A percentile compares a stretch with the other conserved stretches of the same genome.
Evolutionary conservation across 30 jellyfish, hydroid and myxozoan genomes (phyloP).

Genomic region (Aurelia aurita): DNA sequence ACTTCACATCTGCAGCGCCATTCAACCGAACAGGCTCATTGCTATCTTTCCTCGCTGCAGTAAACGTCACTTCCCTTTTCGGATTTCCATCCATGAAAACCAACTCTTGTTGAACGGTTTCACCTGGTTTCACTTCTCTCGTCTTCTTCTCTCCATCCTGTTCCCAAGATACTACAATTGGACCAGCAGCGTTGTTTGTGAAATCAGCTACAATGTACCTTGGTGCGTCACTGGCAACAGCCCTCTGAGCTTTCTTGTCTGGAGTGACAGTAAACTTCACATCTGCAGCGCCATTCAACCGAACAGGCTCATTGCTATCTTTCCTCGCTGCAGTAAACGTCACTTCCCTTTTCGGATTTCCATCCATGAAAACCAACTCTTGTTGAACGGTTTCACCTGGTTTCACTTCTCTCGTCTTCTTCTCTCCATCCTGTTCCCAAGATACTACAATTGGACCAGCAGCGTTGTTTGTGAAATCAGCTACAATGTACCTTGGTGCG

Average conservation of each 20-base stretch:
- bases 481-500: too few relatives aligned
- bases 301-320: slow-evolving; percentile 13
- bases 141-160: background rate
- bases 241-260: background rate
- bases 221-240: background rate
- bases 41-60: background rate
- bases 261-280: slow-evolving; percentile 2
- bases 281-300: slow-evolving; percentile 6
- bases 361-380: background rate
- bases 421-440: too few relatives aligned
- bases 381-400: background rate
- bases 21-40: background rate
- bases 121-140: background rate
- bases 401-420: background rate
- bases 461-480: too few relatives aligned
- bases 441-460: too few relatives aligned
- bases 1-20: background rate
- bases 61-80: background rate
- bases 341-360: background rate
- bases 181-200: background rate
- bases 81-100: background rate
- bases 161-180: background rate
- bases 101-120: background rate
- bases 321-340: slow-evolving; percentile 5
- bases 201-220: background rate